Evolutionary conservation across 2,797 vertebrate species (phyloP).

Genomic region (Scyliorhinus canicula): DNA sequence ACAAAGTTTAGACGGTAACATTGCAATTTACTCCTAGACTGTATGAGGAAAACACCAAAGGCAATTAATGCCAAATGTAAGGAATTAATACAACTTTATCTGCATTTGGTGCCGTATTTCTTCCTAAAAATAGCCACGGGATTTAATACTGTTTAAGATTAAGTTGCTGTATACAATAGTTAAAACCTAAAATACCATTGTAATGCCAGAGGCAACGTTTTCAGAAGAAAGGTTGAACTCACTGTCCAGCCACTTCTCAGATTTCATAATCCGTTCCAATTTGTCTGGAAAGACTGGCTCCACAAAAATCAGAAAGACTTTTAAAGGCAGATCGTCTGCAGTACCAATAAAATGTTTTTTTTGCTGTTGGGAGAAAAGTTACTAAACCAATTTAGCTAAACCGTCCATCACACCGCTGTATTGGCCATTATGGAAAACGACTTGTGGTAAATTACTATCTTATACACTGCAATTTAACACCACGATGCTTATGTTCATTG

Average conservation of each 20-base stretch:
- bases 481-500: not conserved
- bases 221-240: slow-evolving; percentile 54
- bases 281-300: slow-evolving; percentile 57
- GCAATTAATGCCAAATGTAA: slow-evolving; percentile 2
- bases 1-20: not conserved
- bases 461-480: not conserved
- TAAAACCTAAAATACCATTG: slow-evolving; percentile 38
- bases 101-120: not conserved
- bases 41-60: not conserved
- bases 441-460: not conserved
- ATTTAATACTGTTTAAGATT: slow-evolving; percentile 31
- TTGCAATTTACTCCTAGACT: not conserved
- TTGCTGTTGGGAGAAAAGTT: slow-evolving; percentile 45
- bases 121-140: not conserved
- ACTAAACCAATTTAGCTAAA: slow-evolving; percentile 45
- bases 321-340: slow-evolving; percentile 5
- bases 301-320: slow-evolving; percentile 73
- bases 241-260: slow-evolving; percentile 55
- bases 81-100: not conserved
- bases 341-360: not conserved
- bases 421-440: slow-evolving; percentile 49
- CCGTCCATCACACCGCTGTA: slow-evolving; percentile 46
- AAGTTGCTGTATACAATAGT: not conserved
- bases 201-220: slow-evolving; percentile 57
- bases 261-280: slow-evolving; percentile 66